Evolutionary conservation across 1,140 invertebrate species (phyloP).

Genomic region (Scylla paramamosain): DNA sequence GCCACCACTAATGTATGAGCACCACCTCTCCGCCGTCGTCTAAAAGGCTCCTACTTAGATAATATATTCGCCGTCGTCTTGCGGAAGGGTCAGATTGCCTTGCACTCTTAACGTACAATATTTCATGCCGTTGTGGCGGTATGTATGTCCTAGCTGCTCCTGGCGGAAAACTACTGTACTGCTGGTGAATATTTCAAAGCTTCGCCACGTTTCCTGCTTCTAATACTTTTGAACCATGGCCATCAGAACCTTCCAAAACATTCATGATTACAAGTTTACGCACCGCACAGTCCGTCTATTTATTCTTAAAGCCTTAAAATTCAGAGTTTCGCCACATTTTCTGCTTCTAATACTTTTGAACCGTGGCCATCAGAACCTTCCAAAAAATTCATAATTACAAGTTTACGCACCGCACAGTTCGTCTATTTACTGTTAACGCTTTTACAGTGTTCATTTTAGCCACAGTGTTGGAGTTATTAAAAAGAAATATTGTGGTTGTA

Average conservation of each 20-base stretch:
- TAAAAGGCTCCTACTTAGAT: background rate
- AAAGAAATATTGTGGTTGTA: background rate
- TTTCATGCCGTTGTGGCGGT: background rate
- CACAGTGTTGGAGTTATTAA: background rate
- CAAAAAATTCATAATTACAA: no score
- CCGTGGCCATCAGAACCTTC: background rate
- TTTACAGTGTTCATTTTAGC: background rate
- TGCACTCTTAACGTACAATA: background rate
- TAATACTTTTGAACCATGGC: background rate
- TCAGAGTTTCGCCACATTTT: background rate
- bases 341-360: background rate
- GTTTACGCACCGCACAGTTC: background rate
- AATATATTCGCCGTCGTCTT: background rate
- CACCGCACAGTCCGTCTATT: background rate
- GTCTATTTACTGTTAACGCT: background rate
- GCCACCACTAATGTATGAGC: background rate
- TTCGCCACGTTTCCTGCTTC: background rate
- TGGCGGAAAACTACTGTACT: background rate
- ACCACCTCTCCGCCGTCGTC: background rate
- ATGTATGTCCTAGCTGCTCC: background rate
- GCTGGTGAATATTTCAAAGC: background rate
- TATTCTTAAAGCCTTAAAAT: background rate
- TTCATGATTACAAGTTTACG: background rate
- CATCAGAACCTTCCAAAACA: background rate
- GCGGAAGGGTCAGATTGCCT: constrained; percentile 1